These are phyloP conservation scores for Callipepla californica DNA, from an alignment of 2,113 vertebrate species.

Conservation along the genomic window DNA sequence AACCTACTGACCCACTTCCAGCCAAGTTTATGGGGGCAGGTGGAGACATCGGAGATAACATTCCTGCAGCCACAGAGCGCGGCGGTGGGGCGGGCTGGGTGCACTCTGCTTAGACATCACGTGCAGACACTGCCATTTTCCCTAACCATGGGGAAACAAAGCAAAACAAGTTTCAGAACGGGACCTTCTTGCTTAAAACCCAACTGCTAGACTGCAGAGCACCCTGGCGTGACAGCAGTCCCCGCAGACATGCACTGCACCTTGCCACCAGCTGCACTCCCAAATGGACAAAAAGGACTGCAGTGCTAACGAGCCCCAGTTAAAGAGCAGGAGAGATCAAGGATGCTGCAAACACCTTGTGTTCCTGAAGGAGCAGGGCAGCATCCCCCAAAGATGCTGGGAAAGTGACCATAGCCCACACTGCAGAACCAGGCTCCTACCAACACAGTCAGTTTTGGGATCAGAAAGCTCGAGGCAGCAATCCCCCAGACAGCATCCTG, in stretches of 20 bases:
- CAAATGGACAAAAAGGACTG: not conserved
- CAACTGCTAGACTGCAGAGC: not conserved
- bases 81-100: not conserved
- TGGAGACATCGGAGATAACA: slow-evolving; percentile 47
- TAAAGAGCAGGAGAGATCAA: not conserved
- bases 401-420: not conserved
- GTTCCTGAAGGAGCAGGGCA: not conserved
- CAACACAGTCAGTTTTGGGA: not conserved
- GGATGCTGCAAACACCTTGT: not conserved
- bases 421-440: not conserved
- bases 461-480: not conserved
- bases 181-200: not conserved
- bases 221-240: not conserved
- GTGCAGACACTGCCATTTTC: not conserved
- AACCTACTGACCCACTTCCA: slow-evolving; percentile 68
- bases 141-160: not conserved
- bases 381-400: not conserved
- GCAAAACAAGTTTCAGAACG: not conserved
- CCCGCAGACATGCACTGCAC: rapidly evolving
- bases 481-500: not conserved
- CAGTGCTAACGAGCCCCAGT: not conserved
- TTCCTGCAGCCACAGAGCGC: slow-evolving; percentile 15
- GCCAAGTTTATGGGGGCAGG: slow-evolving; percentile 29
- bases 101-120: not conserved
- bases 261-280: not conserved